Evolutionary conservation across 2,888 invertebrate genomes (phyloP), one percentile per base, ranked within the genome.

Genomic region (Eugnorisma glareosa): DNA sequence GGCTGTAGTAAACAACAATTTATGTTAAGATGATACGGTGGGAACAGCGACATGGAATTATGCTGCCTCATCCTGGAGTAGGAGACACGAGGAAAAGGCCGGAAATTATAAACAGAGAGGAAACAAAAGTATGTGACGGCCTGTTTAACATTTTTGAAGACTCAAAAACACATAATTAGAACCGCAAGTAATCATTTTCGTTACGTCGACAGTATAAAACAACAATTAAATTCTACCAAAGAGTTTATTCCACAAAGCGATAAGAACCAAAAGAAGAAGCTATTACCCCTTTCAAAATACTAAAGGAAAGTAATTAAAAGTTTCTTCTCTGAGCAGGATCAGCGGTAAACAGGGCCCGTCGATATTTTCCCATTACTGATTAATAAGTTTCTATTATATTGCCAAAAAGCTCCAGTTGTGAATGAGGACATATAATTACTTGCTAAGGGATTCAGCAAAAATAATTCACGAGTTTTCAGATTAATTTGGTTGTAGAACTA

Each of bases 301-400:
- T 90, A 91, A 93, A 91, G 91, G 88, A 91, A 92, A 91, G 92
- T 92, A 92, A 94, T 94, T 94, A 93, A 94, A 94, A 94, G 90
- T 94, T 94, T 81, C 77, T 87, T 88, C 90, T 85, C 87, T 79
- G 79, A 83, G 82, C 73, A 83, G 82, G 80, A 84, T 79, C 79
- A 80, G 79, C 78, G 90, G 88, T 89, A 91, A 91, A 90, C 90
- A 90, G 87, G 87, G 84, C 84, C 86, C 89, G 88, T 91, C 91
- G 90, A 92, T 91, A 90, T 90, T 91, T 88, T 85, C 90, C 86
- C 86, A 85, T 86, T 87, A 74, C 82, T 88, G 85, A 89, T 86
- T 88, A 86, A 83, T 83, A 91, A 91, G 89, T 89, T 90, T 89
- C 82, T 76, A 83, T 90, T 90, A 87, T 87, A 88, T 87, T 84